Percentiles rank a stretch among this genome's conserved stretches.
phyloP scores from a whole-genome alignment of 2,113 vertebrate species.

The Lonchura striata region DNA sequence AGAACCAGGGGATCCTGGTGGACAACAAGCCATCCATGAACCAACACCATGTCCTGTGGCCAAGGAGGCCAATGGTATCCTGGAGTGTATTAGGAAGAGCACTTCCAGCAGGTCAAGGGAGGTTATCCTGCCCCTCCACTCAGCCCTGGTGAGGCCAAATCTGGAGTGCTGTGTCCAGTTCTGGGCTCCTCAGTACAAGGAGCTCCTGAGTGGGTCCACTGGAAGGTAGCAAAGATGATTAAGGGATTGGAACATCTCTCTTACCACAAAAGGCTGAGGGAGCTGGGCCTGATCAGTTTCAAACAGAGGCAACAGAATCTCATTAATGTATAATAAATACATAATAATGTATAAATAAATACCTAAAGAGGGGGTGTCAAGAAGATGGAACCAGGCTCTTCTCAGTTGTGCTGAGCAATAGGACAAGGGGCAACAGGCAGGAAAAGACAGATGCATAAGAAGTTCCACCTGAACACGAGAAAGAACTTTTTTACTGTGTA shows the following conservation, averaged over 20 bases:
- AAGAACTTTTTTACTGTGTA: not conserved
- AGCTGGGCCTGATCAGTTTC: not conserved
- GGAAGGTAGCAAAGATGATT: not conserved
- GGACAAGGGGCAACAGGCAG: not conserved
- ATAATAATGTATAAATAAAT: not conserved
- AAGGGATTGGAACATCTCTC: not conserved
- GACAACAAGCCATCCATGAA: not conserved
- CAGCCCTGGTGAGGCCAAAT: not conserved
- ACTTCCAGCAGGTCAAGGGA: not conserved
- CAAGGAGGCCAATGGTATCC: fast-evolving
- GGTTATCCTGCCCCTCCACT: not conserved
- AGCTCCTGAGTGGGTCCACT: not conserved
- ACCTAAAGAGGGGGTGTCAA: not conserved
- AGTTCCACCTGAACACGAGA: not conserved
- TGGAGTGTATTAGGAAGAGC: not conserved
- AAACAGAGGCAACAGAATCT: not conserved
- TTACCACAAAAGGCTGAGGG: not conserved
- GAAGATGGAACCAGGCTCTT: not conserved
- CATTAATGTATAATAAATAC: not conserved
- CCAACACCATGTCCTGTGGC: not conserved
- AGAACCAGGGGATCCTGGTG: fast-evolving
- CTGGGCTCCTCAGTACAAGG: not conserved
- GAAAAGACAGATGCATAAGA: not conserved
- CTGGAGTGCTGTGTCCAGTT: not conserved
- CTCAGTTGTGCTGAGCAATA: not conserved